Evolutionary conservation across 1,140 invertebrate genomes (phyloP), one percentile per base, ranked within the genome.

Genomic region (Chrysomallon squamiferum): DNA sequence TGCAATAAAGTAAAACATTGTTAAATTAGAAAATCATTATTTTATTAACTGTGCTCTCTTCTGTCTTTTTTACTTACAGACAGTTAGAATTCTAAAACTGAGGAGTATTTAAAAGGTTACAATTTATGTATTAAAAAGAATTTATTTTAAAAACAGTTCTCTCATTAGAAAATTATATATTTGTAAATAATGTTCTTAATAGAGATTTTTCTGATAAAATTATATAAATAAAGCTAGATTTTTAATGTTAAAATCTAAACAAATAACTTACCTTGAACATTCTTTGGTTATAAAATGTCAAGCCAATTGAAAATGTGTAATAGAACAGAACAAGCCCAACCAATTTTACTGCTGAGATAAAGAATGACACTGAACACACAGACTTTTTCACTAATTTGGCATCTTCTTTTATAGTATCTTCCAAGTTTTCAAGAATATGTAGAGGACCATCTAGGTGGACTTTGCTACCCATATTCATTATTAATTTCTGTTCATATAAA

Each of bases 261-360:
- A n/a, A n/a, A n/a, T n/a, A n/a, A n/a, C n/a, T n/a, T 86, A 95
- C 95, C 87, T 92, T 91, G 69, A 95, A 89, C 69, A 98, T 90
- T 90, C 92, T 93, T 89, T 95, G 91, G 82, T 98, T 95, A 82
- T 97, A 98, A 87, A 98, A 98, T 20, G 95, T 98, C n/a, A 98
- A 88, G 59, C 93, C 91, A 76, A 98, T 95, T 7, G 95, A 97
- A 62, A 96, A 89, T 5, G 90, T 86, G 83, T 96, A 96, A 85
- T 97, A 98, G 33, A 93, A 84, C 3, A 91, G 80, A 64, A 97
- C 78, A 27, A 88, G 64, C 57, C 63, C 65, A 9, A 77, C 45
- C 3, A 73, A 76, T 49, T 76, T 76, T n/a, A 78, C 33, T 13
- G 71, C 66, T 9, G 64, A 43, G 9, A 54, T 54, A 18, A 78